Percentiles rank a stretch among this genome's conserved stretches.
Conservation (phyloP, 2,113 vertebrate species). For the Rhineura floridana region DNA sequence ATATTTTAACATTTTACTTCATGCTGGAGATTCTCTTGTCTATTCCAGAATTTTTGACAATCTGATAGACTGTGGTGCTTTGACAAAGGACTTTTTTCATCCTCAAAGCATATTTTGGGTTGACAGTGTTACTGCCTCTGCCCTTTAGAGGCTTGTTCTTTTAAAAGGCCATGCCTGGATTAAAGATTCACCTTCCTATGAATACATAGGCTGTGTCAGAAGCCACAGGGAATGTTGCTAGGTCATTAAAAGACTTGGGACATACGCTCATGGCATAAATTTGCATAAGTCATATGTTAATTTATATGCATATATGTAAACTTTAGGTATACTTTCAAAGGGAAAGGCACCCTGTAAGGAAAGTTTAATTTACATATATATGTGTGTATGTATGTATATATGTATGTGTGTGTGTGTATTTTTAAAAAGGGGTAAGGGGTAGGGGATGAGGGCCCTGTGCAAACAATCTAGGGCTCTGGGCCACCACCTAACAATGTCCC, state of each 20-base stretch:
- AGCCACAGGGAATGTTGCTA: too few species aligned
- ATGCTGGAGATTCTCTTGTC: neutral
- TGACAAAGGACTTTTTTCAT: constrained; percentile 28
- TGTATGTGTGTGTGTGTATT: too few species aligned
- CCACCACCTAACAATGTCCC: too few species aligned
- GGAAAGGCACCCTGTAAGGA: too few species aligned
- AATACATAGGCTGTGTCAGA: neutral
- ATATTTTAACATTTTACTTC: neutral
- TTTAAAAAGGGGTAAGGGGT: too few species aligned
- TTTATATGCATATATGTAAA: too few species aligned
- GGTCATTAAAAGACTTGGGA: too few species aligned
- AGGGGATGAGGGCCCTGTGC: neutral
- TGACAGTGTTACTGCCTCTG: neutral
- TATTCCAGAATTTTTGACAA: constrained; percentile 27
- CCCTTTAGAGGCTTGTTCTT: constrained; percentile 18
- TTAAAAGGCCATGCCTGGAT: neutral
- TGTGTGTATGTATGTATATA: too few species aligned
- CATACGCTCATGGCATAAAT: too few species aligned
- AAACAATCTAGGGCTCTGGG: neutral
- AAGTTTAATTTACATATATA: too few species aligned
- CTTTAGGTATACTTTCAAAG: too few species aligned
- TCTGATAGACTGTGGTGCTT: neutral
- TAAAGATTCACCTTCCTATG: constrained; percentile 1
- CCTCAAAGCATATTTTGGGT: neutral
- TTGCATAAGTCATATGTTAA: too few species aligned